These are phyloP conservation scores for Caenorhabditis zanzibari DNA, from an alignment of 2,888 invertebrate genomes.

Conservation along the genomic window DNA sequence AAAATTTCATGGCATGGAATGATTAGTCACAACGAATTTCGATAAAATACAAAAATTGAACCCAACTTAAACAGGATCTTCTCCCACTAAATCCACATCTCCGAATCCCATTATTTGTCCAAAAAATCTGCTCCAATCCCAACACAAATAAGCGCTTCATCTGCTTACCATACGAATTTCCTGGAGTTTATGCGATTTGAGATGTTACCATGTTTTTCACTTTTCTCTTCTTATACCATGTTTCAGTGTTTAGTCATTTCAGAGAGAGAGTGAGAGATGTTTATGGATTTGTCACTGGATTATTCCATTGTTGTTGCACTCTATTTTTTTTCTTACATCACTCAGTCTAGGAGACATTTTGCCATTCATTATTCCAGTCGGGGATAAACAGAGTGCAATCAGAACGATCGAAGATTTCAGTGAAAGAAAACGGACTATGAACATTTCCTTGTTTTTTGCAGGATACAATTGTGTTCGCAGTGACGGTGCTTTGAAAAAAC, in stretches of 20 bases:
- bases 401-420: constrained; percentile 37
- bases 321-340: constrained; percentile 31
- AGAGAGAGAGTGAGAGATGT: background rate
- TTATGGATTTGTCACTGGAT: constrained; percentile 43
- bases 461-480: background rate
- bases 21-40: constrained; percentile 13
- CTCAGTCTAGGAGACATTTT: constrained; percentile 5
- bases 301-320: constrained; percentile 48
- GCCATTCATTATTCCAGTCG: constrained; percentile 6
- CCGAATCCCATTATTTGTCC: constrained; percentile 8
- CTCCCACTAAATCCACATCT: constrained; percentile 13
- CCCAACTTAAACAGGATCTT: constrained; percentile 11
- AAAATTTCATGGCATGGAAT: constrained; percentile 5
- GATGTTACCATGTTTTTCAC: background rate
- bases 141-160: constrained; percentile 15
- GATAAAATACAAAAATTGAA: constrained; percentile 15
- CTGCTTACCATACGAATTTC: constrained; percentile 30
- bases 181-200: constrained; percentile 5
- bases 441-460: constrained; percentile 12
- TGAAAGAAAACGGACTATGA: constrained; percentile 6
- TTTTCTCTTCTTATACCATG: constrained; percentile 10
- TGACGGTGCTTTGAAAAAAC: background rate
- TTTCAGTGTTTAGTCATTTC: constrained; percentile 31
- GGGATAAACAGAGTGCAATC: constrained; percentile 42
- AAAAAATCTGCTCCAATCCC: constrained; percentile 8